Conservation (phyloP, 1,140 invertebrate genomes). For the Lepidurus packardi region DNA sequence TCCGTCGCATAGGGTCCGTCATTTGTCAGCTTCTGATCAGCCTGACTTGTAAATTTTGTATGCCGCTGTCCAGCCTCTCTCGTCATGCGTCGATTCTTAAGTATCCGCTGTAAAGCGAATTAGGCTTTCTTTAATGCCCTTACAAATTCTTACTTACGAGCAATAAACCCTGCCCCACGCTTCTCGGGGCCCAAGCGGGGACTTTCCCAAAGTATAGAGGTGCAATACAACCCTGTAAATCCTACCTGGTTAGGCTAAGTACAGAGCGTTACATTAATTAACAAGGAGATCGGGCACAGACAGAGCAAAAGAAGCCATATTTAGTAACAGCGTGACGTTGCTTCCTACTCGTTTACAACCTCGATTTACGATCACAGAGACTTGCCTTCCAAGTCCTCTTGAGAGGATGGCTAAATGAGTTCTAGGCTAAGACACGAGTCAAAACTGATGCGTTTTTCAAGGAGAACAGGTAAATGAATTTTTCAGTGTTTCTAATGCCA, state of each 20-base stretch:
- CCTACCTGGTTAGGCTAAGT: constrained; percentile 14
- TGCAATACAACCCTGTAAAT: not conserved
- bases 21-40: constrained; percentile 9
- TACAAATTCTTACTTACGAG: constrained; percentile 22
- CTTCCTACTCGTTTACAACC: constrained; percentile 8
- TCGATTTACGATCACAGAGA: not conserved
- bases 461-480: not conserved
- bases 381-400: constrained; percentile 1
- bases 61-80: not conserved
- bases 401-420: not conserved
- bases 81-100: constrained; percentile 15
- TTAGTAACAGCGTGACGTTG: not conserved
- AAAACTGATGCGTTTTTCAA: not conserved
- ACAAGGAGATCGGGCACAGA: not conserved
- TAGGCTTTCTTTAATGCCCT: constrained; percentile 1
- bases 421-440: not conserved
- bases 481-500: not conserved
- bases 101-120: not conserved
- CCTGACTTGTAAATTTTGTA: constrained; percentile 14
- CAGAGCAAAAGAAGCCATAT: not conserved
- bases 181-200: not conserved
- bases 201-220: not conserved
- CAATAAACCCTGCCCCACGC: not conserved
- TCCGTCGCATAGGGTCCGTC: not conserved
- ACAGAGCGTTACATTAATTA: constrained; percentile 12